Evolutionary conservation across 2,113 vertebrate genomes (phyloP).

Genomic region (Serilophus lunatus): DNA sequence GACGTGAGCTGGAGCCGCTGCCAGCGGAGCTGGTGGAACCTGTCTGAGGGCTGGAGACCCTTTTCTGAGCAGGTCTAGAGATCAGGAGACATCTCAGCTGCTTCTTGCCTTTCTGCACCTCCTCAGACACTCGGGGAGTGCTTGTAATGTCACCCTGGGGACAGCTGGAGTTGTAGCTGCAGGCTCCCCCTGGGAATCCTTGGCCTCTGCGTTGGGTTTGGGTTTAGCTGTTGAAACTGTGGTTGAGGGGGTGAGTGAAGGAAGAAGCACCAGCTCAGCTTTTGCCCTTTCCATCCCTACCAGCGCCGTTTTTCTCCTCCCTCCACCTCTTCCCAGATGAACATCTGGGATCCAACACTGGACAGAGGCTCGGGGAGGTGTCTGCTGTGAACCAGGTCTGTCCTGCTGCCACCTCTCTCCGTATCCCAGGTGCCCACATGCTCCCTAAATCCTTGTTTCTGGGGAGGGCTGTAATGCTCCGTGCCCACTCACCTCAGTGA

Average conservation of each 20-base stretch:
- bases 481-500: constrained; percentile 54
- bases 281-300: not conserved
- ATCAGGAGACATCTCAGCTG: not conserved
- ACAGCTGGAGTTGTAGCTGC: not conserved
- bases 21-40: not conserved
- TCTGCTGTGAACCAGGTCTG: not conserved
- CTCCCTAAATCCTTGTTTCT: not conserved
- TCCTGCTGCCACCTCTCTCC: not conserved
- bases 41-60: not conserved
- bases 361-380: not conserved
- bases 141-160: not conserved
- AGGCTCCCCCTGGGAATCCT: not conserved
- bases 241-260: not conserved
- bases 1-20: accelerated
- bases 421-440: not conserved
- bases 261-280: not conserved
- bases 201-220: not conserved
- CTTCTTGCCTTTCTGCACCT: not conserved
- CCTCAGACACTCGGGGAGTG: not conserved
- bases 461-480: not conserved
- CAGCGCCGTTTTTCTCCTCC: not conserved
- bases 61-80: not conserved
- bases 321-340: not conserved
- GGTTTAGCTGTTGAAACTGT: not conserved
- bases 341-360: not conserved